phyloP scores from a whole-genome alignment of 2,888 invertebrate genomes.

The Amiota communis region DNA sequence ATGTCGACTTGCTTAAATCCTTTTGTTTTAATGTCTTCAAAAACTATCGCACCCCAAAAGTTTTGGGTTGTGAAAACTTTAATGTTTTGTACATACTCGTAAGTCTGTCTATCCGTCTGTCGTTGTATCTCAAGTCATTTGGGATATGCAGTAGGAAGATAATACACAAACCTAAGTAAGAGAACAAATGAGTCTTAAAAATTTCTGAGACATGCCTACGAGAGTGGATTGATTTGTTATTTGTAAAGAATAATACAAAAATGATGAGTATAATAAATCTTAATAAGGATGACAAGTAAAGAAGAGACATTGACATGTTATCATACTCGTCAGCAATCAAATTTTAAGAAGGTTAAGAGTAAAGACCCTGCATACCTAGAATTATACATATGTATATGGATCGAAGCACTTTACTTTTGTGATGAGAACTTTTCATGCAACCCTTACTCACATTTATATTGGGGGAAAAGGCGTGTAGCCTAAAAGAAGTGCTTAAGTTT shows the following conservation, averaged over 20 bases:
- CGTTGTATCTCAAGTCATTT: not conserved
- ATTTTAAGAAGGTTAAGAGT: too few relatives aligned
- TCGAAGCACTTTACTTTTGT: not conserved
- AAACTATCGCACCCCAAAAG: conserved; percentile 15
- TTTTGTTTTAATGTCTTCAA: conserved; percentile 1
- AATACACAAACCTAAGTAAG: too few relatives aligned
- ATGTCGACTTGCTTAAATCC: not conserved
- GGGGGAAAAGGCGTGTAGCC: too few relatives aligned
- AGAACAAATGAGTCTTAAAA: not conserved
- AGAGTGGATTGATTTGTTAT: not conserved
- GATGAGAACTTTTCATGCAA: too few relatives aligned
- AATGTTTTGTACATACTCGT: not conserved
- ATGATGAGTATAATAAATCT: too few relatives aligned
- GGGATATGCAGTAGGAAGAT: too few relatives aligned
- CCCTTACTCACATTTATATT: too few relatives aligned
- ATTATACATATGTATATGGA: not conserved
- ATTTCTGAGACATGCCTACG: not conserved
- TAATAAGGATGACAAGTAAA: too few relatives aligned
- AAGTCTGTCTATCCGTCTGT: not conserved
- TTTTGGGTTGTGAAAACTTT: conserved; percentile 14
- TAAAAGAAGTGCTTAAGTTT: too few relatives aligned
- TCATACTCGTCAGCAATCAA: too few relatives aligned
- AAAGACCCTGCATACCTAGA: not conserved
- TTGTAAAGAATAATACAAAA: too few relatives aligned
- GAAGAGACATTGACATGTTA: too few relatives aligned